Base-by-base conservation (phyloP, 2,113 vertebrate species). In the Cichladusa arquata region DNA sequence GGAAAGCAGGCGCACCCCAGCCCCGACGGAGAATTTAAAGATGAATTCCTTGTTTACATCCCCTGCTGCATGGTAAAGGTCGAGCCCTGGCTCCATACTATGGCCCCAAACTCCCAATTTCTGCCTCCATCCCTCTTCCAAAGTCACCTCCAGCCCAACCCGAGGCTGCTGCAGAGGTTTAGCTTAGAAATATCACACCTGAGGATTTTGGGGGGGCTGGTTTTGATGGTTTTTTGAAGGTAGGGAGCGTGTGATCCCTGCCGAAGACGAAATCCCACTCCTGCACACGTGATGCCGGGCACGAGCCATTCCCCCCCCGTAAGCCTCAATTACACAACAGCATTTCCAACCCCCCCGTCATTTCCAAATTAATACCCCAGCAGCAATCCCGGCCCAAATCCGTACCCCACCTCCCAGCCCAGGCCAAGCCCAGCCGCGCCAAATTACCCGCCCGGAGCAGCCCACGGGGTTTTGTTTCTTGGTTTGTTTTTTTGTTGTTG, bases 291-390 rank as follows among this genome's bases (percentile, higher is more conserved):
- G 92, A 77, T 72, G 93, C 90, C 12, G 86, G 91, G 70, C 92
- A 96, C 51, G 62, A 95, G 94, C 91, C 64, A 1, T 89, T 40
- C 96, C 94, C 70, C 38, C 50, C 65, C 61, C 64, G 33, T 48
- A 95, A 96, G 88, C 91, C 93, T 91, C 88, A 89, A 93, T 86
- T 93, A 81, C 95, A 95, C 94, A 96, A 95, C 93, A 81, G 82
- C 89, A 81, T 92, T 92, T 70, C 44, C 64, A 73, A 73, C 47
- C 42, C 71, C 60, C 57, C 57, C 51, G 5, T 26, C 33, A 88
- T 80, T 97, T 80, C 91, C 65, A 92, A 97, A 97, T 91, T 78
- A 92, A 93, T 74, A 81, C 54, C 87, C 86, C 78, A 8, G 53
- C 69, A 74, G 86, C 77, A 29, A 81, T 20, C 69, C 86, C 78